These are phyloP conservation scores for Furnarius figulus DNA, from an alignment of 2,113 vertebrate genomes.

Conservation along the genomic window DNA sequence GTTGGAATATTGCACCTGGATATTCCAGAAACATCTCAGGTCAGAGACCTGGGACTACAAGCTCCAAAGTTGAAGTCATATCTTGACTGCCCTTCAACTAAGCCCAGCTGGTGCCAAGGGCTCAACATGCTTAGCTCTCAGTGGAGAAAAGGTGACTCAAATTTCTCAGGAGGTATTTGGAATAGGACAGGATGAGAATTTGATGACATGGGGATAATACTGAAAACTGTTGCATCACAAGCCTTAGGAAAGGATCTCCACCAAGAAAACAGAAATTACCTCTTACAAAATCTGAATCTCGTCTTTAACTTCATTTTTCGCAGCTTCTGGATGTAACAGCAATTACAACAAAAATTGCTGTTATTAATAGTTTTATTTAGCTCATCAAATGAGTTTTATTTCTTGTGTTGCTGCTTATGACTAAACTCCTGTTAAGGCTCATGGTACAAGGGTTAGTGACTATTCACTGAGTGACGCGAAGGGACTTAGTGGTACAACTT, in stretches of 20 bases:
- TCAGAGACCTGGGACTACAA: neutral
- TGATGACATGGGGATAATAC: neutral
- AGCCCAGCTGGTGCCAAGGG: neutral
- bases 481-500: constrained; percentile 1
- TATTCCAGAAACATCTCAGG: neutral
- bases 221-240: neutral
- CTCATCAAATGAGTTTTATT: neutral
- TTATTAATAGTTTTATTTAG: neutral
- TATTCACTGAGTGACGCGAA: neutral
- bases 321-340: neutral
- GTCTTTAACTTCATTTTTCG: neutral
- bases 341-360: neutral
- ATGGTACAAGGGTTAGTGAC: neutral
- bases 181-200: neutral
- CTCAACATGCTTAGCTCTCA: neutral
- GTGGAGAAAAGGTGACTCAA: neutral
- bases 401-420: neutral
- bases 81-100: neutral
- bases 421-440: neutral
- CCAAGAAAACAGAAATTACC: neutral
- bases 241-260: neutral
- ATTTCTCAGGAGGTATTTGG: neutral
- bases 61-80: neutral
- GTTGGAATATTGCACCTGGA: neutral
- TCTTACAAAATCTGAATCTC: neutral